Evolutionary conservation across 2,888 invertebrate genomes (phyloP), one percentile per base, ranked within the genome.

Genomic region (Perizoma flavofasciatum): DNA sequence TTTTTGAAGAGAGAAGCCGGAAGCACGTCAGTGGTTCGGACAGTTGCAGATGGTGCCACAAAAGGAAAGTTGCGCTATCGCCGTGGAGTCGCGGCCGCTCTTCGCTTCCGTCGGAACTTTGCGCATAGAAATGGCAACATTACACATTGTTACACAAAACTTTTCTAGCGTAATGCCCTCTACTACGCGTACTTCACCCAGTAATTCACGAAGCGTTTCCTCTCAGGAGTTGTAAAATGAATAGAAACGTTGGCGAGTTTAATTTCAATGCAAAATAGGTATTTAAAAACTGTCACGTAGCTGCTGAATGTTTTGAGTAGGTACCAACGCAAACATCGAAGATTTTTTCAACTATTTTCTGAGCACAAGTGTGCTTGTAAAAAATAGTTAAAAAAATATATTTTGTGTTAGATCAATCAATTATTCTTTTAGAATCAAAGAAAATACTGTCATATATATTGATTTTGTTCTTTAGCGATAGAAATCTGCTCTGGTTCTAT

Each of bases 41-140:
- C 89, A 89, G 88, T 81, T 79, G 83, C 85, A 85, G 88, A 89
- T 88, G 89, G 86, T 88, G 86, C 85, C 85, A 90, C 88, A 91
- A 90, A 82, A 78, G 88, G 66, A 67, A 86, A 87, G 81, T 85
- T 85, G 80, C 78, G 79, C 77, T 77, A 79, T 73, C 74, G 77
- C 75, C 69, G 75, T 67, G 72, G 72, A 74, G 77, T 73, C 73
- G 74, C 71, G 78, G 73, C 77, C 82, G 79, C 80, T 77, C 72
- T 63, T 69, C 64, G 75, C 82, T 85, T 89, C 90, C 89, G 88
- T 66, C 74, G 81, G 82, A 83, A 79, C 80, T 81, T 78, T 79
- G 69, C 86, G 92, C 92, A 92, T 92, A 92, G 81, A 89, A 91
- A 92, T 90, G 87, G 89, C 89, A 86, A 82, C 85, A 92, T 92